Base-by-base conservation (phyloP, 2,797 vertebrate species). In the Diceros bicornis region DNA sequence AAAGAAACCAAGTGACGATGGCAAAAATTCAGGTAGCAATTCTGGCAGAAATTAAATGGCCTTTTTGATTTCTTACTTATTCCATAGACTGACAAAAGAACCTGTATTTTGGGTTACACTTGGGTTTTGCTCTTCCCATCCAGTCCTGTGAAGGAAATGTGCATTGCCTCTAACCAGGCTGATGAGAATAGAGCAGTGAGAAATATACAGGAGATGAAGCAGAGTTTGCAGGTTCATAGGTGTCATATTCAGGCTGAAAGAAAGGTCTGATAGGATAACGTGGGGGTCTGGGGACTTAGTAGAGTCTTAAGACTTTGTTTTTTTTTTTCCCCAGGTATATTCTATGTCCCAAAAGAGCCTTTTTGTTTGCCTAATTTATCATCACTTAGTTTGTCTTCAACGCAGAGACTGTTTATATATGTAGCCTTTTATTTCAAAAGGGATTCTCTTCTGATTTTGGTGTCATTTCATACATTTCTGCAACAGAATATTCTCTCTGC, bases 391-490 rank as follows among this genome's bases (percentile, higher is more conserved):
- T 34, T 64, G 34, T 66, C 29, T 72, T 79, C 29, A 83, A 85
- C 71, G 61, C 47, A 85, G 78, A 78, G 32, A 1, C 34, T 21
- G 12, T 55, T 77, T 47, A 41, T 18, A 79, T 7, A 25, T 37
- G 62, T 88, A 93, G 34, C 34, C 29, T 88, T 94, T 69, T 64
- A 92, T 59, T 96, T 97, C 82, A 83, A 66, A 90, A 52, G 21
- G 82, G 37, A 72, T 57, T 92, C 44, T 93, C 91, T 82, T 78
- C 32, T 84, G 93, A 93, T 44, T 95, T 83, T 66, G 44, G 37
- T 94, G 68, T 92, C 44, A 27, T 17, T 55, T 94, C 52, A 71
- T 77, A 83, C 32, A 86, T 92, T 72, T 95, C 92, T 64, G 68
- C 57, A 78, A 64, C n/a, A 71, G 87, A 74, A 84, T 82, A 88